phyloP scores from a whole-genome alignment of 2,797 vertebrate genomes.

The Danio kyathit region DNA sequence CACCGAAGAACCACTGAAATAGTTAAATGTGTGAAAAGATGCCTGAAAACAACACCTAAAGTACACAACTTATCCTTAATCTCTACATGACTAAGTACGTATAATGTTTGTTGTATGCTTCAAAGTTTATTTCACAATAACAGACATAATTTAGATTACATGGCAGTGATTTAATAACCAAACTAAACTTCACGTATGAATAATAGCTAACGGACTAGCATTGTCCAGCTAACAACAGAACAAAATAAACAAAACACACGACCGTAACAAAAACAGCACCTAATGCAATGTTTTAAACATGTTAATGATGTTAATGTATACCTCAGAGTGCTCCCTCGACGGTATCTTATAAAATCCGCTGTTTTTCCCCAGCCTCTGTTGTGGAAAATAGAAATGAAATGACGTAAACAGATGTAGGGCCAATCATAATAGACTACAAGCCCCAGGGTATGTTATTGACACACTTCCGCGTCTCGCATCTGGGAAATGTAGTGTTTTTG shows the following conservation, averaged over 20 bases:
- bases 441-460: constrained; percentile 49
- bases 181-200: background rate
- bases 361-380: background rate
- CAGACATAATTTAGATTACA: background rate
- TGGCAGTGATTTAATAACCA: background rate
- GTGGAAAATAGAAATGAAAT: constrained; percentile 21
- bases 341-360: background rate
- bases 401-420: constrained; percentile 17
- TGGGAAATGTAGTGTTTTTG: constrained; percentile 73
- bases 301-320: background rate
- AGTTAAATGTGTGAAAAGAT: too few species aligned
- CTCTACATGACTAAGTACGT: background rate
- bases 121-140: too few species aligned
- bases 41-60: too few species aligned
- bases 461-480: background rate
- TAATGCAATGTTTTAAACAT: background rate
- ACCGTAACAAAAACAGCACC: background rate
- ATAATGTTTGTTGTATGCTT: background rate
- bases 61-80: background rate
- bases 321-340: background rate
- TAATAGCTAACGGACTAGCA: constrained; percentile 18
- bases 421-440: constrained; percentile 50
- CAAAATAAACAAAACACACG: constrained; percentile 7
- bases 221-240: background rate
- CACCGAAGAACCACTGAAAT: too few species aligned